These are phyloP conservation scores for Tichodroma muraria DNA, from an alignment of 2,113 vertebrate species.

Conservation along the genomic window DNA sequence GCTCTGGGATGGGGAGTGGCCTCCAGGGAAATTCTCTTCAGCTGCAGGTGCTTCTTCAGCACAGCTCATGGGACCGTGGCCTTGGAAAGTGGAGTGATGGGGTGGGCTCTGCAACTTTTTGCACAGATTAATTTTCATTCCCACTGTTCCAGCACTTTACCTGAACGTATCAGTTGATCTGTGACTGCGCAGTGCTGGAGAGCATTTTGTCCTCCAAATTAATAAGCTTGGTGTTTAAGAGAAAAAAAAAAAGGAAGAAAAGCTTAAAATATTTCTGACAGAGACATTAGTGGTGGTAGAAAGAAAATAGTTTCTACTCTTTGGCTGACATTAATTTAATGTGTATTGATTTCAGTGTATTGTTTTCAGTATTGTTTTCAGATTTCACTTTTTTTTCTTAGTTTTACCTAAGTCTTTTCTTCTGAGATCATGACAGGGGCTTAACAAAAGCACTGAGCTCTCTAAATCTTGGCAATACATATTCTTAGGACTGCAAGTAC, in stretches of 20 bases:
- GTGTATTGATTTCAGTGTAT: neutral
- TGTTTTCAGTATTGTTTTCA: too few relatives aligned
- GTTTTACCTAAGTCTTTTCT: neutral
- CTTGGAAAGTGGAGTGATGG: neutral
- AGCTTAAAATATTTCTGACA: neutral
- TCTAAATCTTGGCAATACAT: neutral
- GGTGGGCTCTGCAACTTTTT: neutral
- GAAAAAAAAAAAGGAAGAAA: neutral
- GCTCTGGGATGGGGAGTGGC: neutral
- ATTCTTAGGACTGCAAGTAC: neutral
- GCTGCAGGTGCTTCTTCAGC: too few relatives aligned
- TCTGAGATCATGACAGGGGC: neutral
- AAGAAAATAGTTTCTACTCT: neutral
- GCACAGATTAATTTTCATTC: neutral
- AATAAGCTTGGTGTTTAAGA: neutral
- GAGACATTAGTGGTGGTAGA: neutral
- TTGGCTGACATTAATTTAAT: neutral
- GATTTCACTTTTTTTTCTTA: neutral
- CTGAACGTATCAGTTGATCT: neutral
- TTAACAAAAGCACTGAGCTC: conserved; percentile 11
- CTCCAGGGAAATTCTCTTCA: neutral
- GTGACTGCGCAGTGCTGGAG: neutral
- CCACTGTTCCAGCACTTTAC: neutral
- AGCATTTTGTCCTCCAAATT: neutral
- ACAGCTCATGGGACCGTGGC: too few relatives aligned